Percentiles rank a stretch among this genome's conserved stretches.
Conservation (phyloP, 2,888 invertebrate species). For the Acleris literana region DNA sequence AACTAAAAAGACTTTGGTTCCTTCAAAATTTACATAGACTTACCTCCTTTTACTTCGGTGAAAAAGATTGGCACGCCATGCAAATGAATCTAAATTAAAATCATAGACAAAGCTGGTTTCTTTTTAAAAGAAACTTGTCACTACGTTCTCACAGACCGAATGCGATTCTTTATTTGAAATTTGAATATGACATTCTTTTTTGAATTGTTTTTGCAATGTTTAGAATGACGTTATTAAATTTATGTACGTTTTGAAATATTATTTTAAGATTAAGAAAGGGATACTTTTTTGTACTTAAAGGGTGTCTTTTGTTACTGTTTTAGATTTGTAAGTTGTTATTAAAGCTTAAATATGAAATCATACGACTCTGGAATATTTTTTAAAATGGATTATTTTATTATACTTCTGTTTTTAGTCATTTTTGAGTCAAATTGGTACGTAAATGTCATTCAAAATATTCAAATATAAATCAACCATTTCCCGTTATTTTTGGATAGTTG, state of each 20-base stretch:
- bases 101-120: conserved; percentile 69
- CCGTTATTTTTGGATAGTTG: too few relatives aligned
- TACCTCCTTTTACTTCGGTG: conserved; percentile 1
- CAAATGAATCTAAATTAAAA: conserved; percentile 71
- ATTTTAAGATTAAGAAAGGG: conserved; percentile 25
- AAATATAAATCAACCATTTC: too few relatives aligned
- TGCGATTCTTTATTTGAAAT: conserved; percentile 48
- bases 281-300: background rate
- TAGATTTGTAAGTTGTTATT: too few relatives aligned
- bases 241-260: conserved; percentile 33
- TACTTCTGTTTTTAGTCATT: too few relatives aligned
- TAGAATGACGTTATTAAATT: conserved; percentile 25
- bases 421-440: too few relatives aligned
- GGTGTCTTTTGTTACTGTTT: too few relatives aligned
- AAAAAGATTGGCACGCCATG: conserved; percentile 60
- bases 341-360: too few relatives aligned
- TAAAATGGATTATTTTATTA: too few relatives aligned
- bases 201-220: conserved; percentile 27
- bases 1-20: background rate
- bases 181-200: conserved; percentile 43
- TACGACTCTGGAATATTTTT: too few relatives aligned
- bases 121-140: conserved; percentile 62
- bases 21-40: background rate
- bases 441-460: too few relatives aligned
- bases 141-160: conserved; percentile 71